phyloP scores from a whole-genome alignment of 2,797 vertebrate species.

The Kryptopterus vitreolus region DNA sequence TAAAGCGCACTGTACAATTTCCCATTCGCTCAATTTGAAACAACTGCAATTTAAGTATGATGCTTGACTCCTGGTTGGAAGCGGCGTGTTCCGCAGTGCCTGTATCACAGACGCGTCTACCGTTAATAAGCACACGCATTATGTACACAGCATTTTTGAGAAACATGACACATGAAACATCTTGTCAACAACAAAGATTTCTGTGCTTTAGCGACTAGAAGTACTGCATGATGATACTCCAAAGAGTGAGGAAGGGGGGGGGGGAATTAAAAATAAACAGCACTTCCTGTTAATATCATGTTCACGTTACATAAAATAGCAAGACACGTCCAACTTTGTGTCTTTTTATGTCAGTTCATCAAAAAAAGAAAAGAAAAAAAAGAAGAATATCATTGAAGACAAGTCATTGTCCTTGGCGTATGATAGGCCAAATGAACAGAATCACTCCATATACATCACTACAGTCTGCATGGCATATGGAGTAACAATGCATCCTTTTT shows the following conservation, averaged over 20 bases:
- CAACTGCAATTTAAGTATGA: conserved; percentile 13
- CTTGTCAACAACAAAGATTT: conserved; percentile 4
- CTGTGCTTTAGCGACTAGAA: conserved; percentile 39
- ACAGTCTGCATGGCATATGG: conserved; percentile 11
- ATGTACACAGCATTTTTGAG: conserved; percentile 40
- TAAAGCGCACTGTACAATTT: conserved; percentile 53
- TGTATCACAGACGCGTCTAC: conserved; percentile 25
- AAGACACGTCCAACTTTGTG: conserved; percentile 25
- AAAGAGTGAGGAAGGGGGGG: background rate
- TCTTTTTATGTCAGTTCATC: conserved; percentile 4
- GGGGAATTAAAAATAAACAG: background rate
- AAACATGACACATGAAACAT: conserved; percentile 16
- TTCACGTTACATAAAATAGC: conserved; percentile 30
- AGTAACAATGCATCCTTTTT: background rate
- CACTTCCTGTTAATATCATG: conserved; percentile 17
- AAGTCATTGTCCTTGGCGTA: background rate
- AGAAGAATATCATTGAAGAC: conserved; percentile 23
- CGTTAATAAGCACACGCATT: conserved; percentile 38
- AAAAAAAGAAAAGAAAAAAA: too few species aligned
- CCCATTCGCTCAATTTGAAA: conserved; percentile 13
- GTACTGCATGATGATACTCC: conserved; percentile 32
- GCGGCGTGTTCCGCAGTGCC: conserved; percentile 19
- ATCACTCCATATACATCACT: background rate
- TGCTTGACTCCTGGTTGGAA: conserved; percentile 14
- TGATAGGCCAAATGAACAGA: background rate